Base-by-base conservation (phyloP, 2,113 vertebrate species). In the Pygoscelis antarcticus region DNA sequence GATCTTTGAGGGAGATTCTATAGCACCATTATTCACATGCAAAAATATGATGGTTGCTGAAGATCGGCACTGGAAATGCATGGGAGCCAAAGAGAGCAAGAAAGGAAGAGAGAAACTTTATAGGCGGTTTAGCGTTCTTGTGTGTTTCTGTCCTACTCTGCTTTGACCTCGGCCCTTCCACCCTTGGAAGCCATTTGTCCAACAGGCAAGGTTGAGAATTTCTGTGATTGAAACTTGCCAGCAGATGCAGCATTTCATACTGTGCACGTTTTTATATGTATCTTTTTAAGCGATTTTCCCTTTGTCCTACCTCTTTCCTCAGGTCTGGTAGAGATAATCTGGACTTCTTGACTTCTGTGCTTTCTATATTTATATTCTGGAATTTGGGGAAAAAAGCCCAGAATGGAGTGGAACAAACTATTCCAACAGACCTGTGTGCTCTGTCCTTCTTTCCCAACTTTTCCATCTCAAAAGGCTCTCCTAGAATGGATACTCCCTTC, bases 41-140 rank as follows among this genome's bases (percentile, higher is more conserved):
- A 44, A 55, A 80, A 51, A 46, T 29, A 13, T 7, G 22, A 26
- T 36, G 42, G 16, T 34, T 7, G 11, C 54, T 81, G 52, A 54
- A 51, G n/a, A 36, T 13, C 0, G 0, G 10, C 25, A 42, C 52
- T 47, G 40, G 44, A 46, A 58, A 23, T 8, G 18, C 18, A 22
- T 11, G 20, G 72, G 34, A 66, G 17, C 20, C 7, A 40, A 22
- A 44, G 13, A 27, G 13, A 65, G 19, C 42, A 14, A 22, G 16
- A 16, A 36, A 60, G 38, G 60, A 47, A 49, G 14, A 40, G 25
- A 49, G 34, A 71, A 68, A n/a, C 6, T 52, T n/a, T 20, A 16
- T 22, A 38, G 19, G 40, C 18, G 46, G 14, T 58, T 88, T 25
- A 18, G 22, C 62, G 13, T 44, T 83, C 16, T 29, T 64, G 15